phyloP scores from a whole-genome alignment of 2,113 vertebrate genomes.

The Meles meles region DNA sequence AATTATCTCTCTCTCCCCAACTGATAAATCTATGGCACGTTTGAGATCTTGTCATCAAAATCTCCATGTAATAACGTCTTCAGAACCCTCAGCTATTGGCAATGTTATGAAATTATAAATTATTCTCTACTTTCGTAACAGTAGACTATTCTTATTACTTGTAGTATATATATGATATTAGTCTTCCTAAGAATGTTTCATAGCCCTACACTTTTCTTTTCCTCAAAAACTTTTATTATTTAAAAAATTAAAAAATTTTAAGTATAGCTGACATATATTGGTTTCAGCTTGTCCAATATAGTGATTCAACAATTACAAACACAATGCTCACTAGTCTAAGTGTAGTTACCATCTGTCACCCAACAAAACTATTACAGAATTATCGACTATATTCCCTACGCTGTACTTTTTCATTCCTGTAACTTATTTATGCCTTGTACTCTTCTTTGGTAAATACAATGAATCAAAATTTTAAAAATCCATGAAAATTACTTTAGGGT shows the following conservation, averaged over 20 bases:
- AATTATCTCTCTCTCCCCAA: background rate
- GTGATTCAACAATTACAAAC: background rate
- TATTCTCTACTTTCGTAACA: background rate
- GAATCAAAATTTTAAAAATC: background rate
- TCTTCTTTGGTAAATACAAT: background rate
- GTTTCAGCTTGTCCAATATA: background rate
- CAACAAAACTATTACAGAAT: background rate
- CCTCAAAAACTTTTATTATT: background rate
- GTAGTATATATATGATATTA: background rate
- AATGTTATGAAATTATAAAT: background rate
- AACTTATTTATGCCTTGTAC: background rate
- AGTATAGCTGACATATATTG: background rate
- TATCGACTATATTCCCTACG: background rate
- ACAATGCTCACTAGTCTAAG: background rate
- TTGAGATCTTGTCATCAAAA: constrained; percentile 6
- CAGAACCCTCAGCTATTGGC: background rate
- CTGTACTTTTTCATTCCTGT: background rate
- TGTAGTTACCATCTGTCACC: background rate
- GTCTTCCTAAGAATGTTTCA: background rate
- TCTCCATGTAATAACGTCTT: background rate
- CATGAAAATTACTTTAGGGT: background rate
- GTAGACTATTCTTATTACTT: background rate
- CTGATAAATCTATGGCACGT: background rate
- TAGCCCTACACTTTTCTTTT: background rate
- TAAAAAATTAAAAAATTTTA: background rate